Evolutionary conservation across 2,888 invertebrate genomes (phyloP).

Genomic region (Agrotis ipsilon): DNA sequence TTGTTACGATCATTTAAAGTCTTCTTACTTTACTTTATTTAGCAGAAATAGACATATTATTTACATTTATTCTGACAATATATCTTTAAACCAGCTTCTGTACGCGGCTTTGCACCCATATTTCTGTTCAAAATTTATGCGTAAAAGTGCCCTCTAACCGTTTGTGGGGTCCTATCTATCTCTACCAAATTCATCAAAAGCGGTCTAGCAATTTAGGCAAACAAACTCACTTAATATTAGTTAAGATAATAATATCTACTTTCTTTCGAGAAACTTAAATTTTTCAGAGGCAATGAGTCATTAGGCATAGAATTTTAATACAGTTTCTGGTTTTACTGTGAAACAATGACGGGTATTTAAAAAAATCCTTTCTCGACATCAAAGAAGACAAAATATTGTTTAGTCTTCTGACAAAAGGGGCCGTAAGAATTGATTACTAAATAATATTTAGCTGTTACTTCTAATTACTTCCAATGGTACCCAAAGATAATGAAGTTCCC

Average conservation of each 20-base stretch:
- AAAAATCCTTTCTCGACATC: not conserved
- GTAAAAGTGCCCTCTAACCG: no score
- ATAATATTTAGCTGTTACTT: not conserved
- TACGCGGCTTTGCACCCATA: no score
- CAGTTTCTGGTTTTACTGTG: no score
- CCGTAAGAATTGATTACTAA: not conserved
- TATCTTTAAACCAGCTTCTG: not conserved
- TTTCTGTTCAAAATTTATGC: no score
- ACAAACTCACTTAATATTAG: no score
- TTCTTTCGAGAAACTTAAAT: not conserved
- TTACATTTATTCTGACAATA: not conserved
- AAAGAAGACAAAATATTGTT: not conserved
- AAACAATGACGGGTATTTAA: not conserved
- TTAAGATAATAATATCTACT: not conserved
- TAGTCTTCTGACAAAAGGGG: not conserved
- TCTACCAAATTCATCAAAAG: no score
- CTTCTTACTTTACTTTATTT: slow-evolving; percentile 60
- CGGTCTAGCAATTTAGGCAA: no score
- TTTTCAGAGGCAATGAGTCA: not conserved
- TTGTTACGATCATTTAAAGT: slow-evolving; percentile 39
- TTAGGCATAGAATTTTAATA: not conserved
- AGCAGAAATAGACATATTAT: slow-evolving; percentile 8
- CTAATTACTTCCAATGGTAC: not conserved
- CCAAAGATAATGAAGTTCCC: not conserved
- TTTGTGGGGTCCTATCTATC: no score